phyloP scores from a whole-genome alignment of 2,113 vertebrate genomes.

The Notarius quadriscutis region DNA sequence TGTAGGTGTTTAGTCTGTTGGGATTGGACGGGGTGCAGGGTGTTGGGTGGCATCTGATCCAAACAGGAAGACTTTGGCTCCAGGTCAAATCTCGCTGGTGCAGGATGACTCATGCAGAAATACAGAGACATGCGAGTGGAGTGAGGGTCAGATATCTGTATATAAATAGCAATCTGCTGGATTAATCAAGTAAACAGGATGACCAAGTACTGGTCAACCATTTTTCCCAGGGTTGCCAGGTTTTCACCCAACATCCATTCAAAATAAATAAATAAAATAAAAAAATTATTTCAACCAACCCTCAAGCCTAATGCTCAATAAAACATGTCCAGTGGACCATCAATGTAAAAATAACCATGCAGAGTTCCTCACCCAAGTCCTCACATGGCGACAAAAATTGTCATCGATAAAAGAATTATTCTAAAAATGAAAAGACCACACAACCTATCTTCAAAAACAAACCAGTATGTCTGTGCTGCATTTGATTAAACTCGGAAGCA shows the following conservation, averaged over 20 bases:
- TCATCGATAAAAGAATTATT: neutral
- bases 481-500: neutral
- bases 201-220: neutral
- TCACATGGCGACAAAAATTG: neutral
- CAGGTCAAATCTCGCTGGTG: conserved; percentile 12
- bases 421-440: neutral
- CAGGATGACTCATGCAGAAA: conserved; percentile 28
- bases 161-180: neutral
- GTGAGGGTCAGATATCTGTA: neutral
- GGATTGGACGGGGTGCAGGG: neutral
- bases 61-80: neutral
- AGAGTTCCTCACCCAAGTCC: neutral
- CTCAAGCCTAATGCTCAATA: neutral
- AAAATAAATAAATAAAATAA: neutral
- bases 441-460: neutral
- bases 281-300: neutral
- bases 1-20: neutral
- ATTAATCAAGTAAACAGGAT: neutral
- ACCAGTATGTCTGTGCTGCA: neutral
- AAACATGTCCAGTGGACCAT: neutral
- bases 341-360: neutral
- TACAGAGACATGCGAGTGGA: neutral
- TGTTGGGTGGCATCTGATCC: neutral
- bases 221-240: conserved; percentile 7
- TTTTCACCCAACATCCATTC: neutral